A percentile compares a stretch with the other conserved stretches of the same genome.
Conservation (phyloP, 53 echinoderm and acorn worm species). For the Henricia sp. region DNA sequence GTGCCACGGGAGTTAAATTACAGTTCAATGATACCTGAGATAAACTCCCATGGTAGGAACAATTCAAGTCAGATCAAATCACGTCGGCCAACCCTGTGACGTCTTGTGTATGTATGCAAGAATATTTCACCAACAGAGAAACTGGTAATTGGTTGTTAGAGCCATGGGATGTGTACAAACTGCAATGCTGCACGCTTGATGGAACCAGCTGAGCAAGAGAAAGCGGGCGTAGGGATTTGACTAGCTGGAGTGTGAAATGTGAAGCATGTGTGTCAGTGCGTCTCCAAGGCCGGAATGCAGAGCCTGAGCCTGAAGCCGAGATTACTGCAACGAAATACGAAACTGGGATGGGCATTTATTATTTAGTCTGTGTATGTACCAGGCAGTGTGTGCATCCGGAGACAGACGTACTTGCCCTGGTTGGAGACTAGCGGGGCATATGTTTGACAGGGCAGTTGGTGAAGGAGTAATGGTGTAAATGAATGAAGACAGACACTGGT, state of each 20-base stretch:
- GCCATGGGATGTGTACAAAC: background rate
- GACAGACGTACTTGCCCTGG: no score
- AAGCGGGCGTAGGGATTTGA: background rate
- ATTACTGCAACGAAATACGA: background rate
- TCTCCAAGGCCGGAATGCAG: slow-evolving; percentile 36
- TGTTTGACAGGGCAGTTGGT: no score
- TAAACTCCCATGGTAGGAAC: slow-evolving; percentile 2
- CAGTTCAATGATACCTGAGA: background rate
- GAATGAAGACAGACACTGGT: background rate
- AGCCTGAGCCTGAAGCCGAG: background rate
- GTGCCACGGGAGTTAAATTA: no score
- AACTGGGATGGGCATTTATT: slow-evolving; percentile 45
- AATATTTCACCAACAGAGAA: background rate
- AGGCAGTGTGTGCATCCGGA: background rate
- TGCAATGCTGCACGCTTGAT: background rate
- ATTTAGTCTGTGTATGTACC: slow-evolving; percentile 20
- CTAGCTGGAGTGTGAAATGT: slow-evolving; percentile 52
- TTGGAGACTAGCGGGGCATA: no score
- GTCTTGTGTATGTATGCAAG: background rate
- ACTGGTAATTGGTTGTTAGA: background rate
- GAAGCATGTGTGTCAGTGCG: slow-evolving; percentile 38
- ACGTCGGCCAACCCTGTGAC: slow-evolving; percentile 12
- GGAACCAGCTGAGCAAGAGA: background rate
- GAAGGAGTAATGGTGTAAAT: slow-evolving; percentile 17
- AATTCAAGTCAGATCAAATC: slow-evolving; percentile 47